phyloP scores from a whole-genome alignment of 2,888 invertebrate genomes.

The Glaucopsyche alexis region DNA sequence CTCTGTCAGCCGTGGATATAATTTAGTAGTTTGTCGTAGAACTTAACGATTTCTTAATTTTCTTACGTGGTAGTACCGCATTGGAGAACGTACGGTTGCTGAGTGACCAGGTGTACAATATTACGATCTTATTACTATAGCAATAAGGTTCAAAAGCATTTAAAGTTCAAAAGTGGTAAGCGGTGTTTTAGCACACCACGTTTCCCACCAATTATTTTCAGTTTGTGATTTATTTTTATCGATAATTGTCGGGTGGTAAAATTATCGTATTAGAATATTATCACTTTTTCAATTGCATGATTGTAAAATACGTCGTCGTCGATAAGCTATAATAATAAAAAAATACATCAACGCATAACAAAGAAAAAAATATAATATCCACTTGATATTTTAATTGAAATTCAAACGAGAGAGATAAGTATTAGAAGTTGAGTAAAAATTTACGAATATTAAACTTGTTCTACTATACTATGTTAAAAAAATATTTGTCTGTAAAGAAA shows the following conservation, averaged over 20 bases:
- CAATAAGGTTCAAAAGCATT: not conserved
- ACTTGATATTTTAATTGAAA: no score
- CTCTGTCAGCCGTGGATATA: slow-evolving; percentile 22
- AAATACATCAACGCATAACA: no score
- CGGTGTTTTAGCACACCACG: not conserved
- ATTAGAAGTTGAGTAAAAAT: no score
- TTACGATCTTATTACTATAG: not conserved
- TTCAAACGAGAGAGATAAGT: no score
- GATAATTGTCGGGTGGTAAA: slow-evolving; percentile 9
- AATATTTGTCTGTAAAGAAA: no score
- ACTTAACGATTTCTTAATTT: slow-evolving; percentile 30
- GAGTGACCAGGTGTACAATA: no score
- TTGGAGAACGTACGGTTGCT: slow-evolving; percentile 3
- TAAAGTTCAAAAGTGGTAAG: not conserved
- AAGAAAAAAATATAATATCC: no score
- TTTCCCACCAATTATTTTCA: slow-evolving; percentile 18
- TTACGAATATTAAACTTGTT: no score
- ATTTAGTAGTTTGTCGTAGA: slow-evolving; percentile 24
- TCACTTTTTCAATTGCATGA: not conserved
- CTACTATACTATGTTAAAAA: no score
- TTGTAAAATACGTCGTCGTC: not conserved
- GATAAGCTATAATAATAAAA: not conserved
- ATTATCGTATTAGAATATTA: not conserved
- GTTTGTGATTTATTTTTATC: slow-evolving; percentile 3
- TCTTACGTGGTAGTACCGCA: slow-evolving; percentile 19